phyloP scores from a whole-genome alignment of 2,113 vertebrate genomes.

The Arizona elegans region DNA sequence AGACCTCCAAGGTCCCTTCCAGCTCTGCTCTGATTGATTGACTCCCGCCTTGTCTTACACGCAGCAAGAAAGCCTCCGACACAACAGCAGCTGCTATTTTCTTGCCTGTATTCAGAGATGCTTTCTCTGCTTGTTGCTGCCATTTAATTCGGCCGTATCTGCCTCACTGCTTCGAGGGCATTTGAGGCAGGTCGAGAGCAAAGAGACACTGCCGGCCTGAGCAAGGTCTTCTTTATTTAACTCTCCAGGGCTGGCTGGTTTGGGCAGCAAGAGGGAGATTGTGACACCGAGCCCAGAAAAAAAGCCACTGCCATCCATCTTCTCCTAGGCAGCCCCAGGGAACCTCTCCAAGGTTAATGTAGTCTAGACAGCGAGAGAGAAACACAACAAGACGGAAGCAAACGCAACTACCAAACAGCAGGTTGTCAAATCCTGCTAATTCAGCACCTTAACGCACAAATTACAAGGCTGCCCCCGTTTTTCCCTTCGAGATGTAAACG shows the following conservation, averaged over 20 bases:
- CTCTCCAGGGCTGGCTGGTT: accelerated
- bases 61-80: not conserved
- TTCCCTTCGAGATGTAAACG: not conserved
- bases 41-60: not conserved
- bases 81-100: not conserved
- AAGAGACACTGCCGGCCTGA: not conserved
- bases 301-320: not conserved
- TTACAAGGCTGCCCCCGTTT: accelerated
- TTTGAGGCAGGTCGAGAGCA: not conserved
- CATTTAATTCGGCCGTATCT: not conserved
- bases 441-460: conserved; percentile 5
- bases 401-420: not conserved
- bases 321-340: not conserved
- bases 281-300: not conserved
- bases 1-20: not conserved
- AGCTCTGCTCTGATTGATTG: not conserved
- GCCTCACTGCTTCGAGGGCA: not conserved
- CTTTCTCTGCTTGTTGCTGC: not conserved
- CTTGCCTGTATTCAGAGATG: not conserved
- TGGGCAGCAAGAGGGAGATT: not conserved
- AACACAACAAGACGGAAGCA: not conserved
- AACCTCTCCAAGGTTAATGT: conserved; percentile 32
- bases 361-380: not conserved
- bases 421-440: conserved; percentile 4
- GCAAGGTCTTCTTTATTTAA: not conserved